Evolutionary conservation across 2,797 vertebrate genomes (phyloP), one percentile per base, ranked within the genome.

Genomic region (Nasua narica): DNA sequence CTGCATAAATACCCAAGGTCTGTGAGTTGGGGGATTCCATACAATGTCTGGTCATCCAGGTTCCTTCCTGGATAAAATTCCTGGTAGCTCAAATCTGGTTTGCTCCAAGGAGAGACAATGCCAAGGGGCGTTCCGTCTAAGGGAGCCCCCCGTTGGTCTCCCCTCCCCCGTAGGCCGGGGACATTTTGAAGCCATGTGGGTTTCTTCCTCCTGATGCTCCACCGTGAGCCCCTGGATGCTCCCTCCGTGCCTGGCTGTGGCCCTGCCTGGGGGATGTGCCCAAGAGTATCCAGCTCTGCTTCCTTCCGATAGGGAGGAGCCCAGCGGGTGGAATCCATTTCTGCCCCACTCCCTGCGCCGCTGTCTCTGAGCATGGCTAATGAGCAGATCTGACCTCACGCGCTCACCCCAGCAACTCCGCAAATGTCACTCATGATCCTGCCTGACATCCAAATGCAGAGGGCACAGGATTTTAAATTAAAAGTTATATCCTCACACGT

Each of bases 351-450:
- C 48, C 50, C 70, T 29, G 27, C 0, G 5, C n/a, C 0, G 0
- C 27, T 14, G 83, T 76, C 76, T 88, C 79, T n/a, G 16, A 94
- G 90, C 84, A 81, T 21, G 62, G 84, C 90, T 98, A 95, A 97
- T 90, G 93, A 92, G 89, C 2, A 54, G 0, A 6, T 50, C 70
- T 83, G 92, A 94, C 95, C 93, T 96, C 84, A 76, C 87, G 54
- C 0, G 0, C 65, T 96, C 84, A 78, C 89, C 95, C 94, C 43
- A 4, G 76, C 94, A 65, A 87, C 72, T 95, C 93, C 10, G 12
- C 76, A 94, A 85, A 93, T 92, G 95, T 95, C 96, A 96, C 84
- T 97, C 94, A 82, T 91, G 86, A 88, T 93, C 92, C 77, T 79
- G 88, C 89, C 93, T 76, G 89, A 92, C 87, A 85, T 8, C 88